Evolutionary conservation across 1,140 invertebrate species (phyloP), one percentile per base, ranked within the genome.

Genomic region (Pantala flavescens): DNA sequence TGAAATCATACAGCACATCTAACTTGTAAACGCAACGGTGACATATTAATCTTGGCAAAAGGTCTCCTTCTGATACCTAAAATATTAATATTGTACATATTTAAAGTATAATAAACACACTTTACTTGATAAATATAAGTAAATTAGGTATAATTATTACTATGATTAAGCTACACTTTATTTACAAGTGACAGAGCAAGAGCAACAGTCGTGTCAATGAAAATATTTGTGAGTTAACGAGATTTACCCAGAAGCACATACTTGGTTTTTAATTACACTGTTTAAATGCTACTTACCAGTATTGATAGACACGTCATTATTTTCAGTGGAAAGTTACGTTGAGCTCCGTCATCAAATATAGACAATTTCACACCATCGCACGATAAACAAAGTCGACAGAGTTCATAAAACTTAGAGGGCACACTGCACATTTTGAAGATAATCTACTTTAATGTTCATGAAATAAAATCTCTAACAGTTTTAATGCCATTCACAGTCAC

Each of bases 331-430:
- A 83, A 83, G 78, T 83, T 84, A 28, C 83, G 82, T 76, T 84
- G 82, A 43, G 80, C 77, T 74, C 83, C 84, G 78, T 84, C 83
- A 78, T 84, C 83, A 81, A 84, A 85, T 80, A 85, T 83, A 80
- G 84, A 83, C 77, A 83, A 82, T 78, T 84, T 84, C 79, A 83
- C 83, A 82, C 83, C 84, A 77, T 84, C 83, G 77, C 81, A 82
- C 73, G 84, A 84, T 82, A 85, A 84, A 83, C 87, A 88, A 86
- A 88, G 86, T 84, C 78, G 76, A 73, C 76, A 77, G 21, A 85
- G 83, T 81, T 85, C 83, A 81, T 84, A 84, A 77, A 85, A 84
- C 81, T 84, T 85, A 80, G 82, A 81, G 81, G 83, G 83, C 82
- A 84, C 81, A 81, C 83, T 82, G 81, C 84, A 84, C 83, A 84